Evolutionary conservation across 2,888 invertebrate genomes (phyloP).

Genomic region (Psylliodes chrysocephalus): DNA sequence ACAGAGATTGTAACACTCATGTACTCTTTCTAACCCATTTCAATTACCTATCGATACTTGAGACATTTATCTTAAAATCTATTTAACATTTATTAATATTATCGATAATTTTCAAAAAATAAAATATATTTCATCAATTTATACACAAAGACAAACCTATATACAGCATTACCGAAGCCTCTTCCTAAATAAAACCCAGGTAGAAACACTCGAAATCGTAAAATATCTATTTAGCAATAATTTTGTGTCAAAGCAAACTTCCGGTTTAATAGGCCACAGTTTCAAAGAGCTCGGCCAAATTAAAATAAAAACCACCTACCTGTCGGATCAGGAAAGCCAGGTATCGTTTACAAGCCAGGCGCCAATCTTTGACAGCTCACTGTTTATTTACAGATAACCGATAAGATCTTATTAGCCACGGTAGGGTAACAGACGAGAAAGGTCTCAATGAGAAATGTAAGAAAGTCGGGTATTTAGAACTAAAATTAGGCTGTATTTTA

Average conservation of each 20-base stretch:
- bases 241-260: constrained; percentile 47
- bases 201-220: constrained; percentile 34
- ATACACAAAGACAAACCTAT: no score
- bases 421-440: constrained; percentile 28
- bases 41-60: no score
- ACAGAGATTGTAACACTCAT: no score
- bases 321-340: constrained; percentile 46
- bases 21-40: no score
- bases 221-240: constrained; percentile 33
- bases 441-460: constrained; percentile 23
- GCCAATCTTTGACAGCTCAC: constrained; percentile 57
- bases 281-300: constrained; percentile 37
- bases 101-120: no score
- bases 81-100: no score
- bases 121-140: no score
- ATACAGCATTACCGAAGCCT: background rate
- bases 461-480: constrained; percentile 18
- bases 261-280: constrained; percentile 43
- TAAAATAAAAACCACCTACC: constrained; percentile 40
- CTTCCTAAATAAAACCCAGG: constrained; percentile 14
- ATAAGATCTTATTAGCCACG: constrained; percentile 50
- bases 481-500: constrained; percentile 16
- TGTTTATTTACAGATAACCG: constrained; percentile 53
- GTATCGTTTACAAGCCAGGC: constrained; percentile 52
- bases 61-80: no score